Evolutionary conservation across 2,888 invertebrate species (phyloP).

Genomic region (Aphidius colemani): DNA sequence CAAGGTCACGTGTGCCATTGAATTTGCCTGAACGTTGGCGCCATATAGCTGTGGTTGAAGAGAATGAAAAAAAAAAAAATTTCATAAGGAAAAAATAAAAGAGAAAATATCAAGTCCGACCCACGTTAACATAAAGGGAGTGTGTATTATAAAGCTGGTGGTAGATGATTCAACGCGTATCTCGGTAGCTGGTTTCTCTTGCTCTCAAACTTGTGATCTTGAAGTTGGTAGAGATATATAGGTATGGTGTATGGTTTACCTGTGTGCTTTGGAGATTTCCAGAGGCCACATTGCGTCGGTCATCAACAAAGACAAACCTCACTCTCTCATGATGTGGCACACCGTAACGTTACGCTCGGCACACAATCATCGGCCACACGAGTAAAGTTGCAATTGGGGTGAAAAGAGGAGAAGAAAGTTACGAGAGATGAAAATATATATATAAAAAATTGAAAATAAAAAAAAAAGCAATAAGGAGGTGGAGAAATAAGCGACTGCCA

Average conservation of each 20-base stretch:
- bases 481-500: constrained; percentile 29
- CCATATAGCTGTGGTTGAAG: constrained; percentile 29
- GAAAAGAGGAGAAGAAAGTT: constrained; percentile 24
- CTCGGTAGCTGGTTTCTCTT: constrained; percentile 51
- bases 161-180: constrained; percentile 60
- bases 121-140: constrained; percentile 50
- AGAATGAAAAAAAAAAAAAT: constrained; percentile 24
- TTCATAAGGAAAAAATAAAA: constrained; percentile 14
- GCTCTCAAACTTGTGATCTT: no score
- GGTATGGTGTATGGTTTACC: constrained; percentile 29
- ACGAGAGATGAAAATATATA: constrained; percentile 24
- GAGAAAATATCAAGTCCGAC: constrained; percentile 23
- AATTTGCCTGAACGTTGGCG: constrained; percentile 23
- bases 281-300: constrained; percentile 49
- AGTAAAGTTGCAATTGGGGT: constrained; percentile 20
- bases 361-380: constrained; percentile 47
- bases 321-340: constrained; percentile 42
- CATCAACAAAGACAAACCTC: constrained; percentile 58
- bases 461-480: constrained; percentile 30
- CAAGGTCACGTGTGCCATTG: no score
- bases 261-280: constrained; percentile 13
- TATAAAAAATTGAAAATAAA: no score
- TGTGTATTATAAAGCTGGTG: constrained; percentile 38
- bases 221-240: no score
- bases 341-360: constrained; percentile 49